Percentiles rank a stretch among this genome's conserved stretches.
Conservation (phyloP, 2,888 invertebrate species). For the Cinara cedri region DNA sequence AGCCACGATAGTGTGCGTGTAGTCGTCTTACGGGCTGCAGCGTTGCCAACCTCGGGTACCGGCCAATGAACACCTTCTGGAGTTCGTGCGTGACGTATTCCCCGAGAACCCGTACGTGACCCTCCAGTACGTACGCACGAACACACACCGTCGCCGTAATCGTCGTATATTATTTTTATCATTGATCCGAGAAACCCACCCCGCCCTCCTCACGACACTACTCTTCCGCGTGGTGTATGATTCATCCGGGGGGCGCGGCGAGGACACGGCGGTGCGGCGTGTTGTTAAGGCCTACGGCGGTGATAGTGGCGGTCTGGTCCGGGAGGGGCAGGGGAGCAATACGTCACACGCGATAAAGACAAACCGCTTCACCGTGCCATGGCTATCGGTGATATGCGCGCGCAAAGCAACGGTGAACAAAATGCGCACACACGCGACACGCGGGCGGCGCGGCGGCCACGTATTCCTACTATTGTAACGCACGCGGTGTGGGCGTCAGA, state of each 20-base stretch:
- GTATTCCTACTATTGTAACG: background rate
- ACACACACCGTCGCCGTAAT: background rate
- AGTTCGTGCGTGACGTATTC: constrained; percentile 44
- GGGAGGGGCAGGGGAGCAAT: background rate
- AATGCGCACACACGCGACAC: background rate
- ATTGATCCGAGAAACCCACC: constrained; percentile 45
- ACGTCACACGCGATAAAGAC: constrained; percentile 55
- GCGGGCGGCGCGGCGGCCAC: background rate
- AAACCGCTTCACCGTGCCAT: background rate
- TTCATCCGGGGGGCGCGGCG: background rate
- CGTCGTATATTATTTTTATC: constrained; percentile 50
- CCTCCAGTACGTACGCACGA: constrained; percentile 21
- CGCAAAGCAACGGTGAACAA: constrained; percentile 40
- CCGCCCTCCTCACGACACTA: background rate
- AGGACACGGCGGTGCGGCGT: constrained; percentile 20
- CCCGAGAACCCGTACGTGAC: constrained; percentile 20
- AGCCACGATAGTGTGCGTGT: constrained; percentile 9
- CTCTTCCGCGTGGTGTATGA: background rate
- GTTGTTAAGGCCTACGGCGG: background rate
- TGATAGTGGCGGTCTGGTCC: background rate
- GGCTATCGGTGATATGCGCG: background rate
- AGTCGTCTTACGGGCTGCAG: constrained; percentile 18
- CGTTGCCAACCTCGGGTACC: constrained; percentile 42
- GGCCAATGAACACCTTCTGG: constrained; percentile 35
- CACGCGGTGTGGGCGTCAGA: too few relatives aligned